These are phyloP conservation scores for Saccostrea cuccullata DNA, from an alignment of 1,140 invertebrate species.

Conservation along the genomic window DNA sequence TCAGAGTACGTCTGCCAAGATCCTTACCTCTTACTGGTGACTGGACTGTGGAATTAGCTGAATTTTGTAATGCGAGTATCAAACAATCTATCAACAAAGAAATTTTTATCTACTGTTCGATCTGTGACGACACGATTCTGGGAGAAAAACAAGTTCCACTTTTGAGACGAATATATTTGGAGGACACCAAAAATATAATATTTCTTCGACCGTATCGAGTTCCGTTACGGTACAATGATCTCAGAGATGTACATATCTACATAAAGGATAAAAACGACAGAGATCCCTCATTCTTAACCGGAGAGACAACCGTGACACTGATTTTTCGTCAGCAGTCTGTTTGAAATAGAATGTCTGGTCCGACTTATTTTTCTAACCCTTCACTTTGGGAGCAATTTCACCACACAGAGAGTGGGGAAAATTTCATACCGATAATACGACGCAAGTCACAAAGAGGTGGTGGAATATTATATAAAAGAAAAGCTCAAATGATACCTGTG, in stretches of 20 bases:
- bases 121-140: conserved; percentile 36
- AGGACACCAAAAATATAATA: conserved; percentile 9
- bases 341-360: not conserved
- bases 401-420: not conserved
- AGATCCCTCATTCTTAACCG: not conserved
- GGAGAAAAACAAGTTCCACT: conserved; percentile 29
- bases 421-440: conserved; percentile 1
- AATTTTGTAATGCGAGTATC: not conserved
- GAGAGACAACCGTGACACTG: not conserved
- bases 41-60: conserved; percentile 16
- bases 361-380: conserved; percentile 29
- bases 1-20: conserved; percentile 1
- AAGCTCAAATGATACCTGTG: not conserved
- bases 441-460: conserved; percentile 36
- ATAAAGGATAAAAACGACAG: not conserved
- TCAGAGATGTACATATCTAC: conserved; percentile 32
- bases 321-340: not conserved
- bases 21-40: not conserved
- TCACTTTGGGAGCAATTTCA: conserved; percentile 27
- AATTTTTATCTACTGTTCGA: conserved; percentile 11
- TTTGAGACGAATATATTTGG: conserved; percentile 7
- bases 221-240: not conserved
- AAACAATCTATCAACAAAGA: not conserved
- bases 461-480: not conserved
- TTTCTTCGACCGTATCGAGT: not conserved